Evolutionary conservation across 2,797 vertebrate genomes (phyloP), one percentile per base, ranked within the genome.

Genomic region (Fistularia commersonii): DNA sequence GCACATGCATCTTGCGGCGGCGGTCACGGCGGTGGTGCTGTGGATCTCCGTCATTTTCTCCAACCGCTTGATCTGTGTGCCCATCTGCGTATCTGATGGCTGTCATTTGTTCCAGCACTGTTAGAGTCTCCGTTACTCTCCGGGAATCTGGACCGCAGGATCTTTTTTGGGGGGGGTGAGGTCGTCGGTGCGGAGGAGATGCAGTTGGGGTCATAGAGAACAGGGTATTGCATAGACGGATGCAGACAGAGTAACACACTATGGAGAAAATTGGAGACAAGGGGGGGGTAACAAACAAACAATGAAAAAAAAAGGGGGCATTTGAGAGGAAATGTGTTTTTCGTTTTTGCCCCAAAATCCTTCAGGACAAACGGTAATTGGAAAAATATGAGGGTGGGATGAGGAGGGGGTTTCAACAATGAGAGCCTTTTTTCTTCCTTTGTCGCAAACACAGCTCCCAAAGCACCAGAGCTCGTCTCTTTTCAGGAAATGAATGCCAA

Each of bases 291-390:
- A 44, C 13, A 3, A 51, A 44, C 43, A 45, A 23, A 45, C 36
- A 36, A 62, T 64, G 57, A 60, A 63, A 40, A 62, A 53, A 57
- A 66, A 69, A 66, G 54, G 60, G 76, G 4, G 1, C 40, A 42
- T 72, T 82, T 88, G 73, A 89, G 77, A 86, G 75, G 73, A 88
- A 90, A 88, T 86, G 89, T 76, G 77, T 87, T 90, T 89, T 82
- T 55, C 76, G 74, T 75, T 69, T 71, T 66, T 76, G 76, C 38
- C 68, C 64, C 72, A 81, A 79, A 75, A 38, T 81, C 72, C 79
- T 69, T 83, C 65, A 55, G 77, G 88, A 85, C 66, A 72, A 70
- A 70, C 66, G 57, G 72, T 87, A 88, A 89, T 89, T 86, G 80
- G 65, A 88, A 88, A 87, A 88, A 87, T 71, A 66, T 87, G 88